phyloP scores from a whole-genome alignment of 92 coral and sea anemone species.

The Phenganax stokvisi region DNA sequence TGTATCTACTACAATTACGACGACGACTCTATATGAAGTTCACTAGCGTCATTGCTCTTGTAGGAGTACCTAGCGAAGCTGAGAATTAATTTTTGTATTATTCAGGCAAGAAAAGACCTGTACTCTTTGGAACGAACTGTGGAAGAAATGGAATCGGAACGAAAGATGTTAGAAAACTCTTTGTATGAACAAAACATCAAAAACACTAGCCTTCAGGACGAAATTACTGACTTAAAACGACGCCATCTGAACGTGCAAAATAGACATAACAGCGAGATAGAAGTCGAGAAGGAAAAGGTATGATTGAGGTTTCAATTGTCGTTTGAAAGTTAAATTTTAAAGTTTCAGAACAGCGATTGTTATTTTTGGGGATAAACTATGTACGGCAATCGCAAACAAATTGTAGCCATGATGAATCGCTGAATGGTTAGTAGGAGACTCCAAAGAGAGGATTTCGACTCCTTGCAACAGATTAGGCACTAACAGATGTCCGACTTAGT shows the following conservation, averaged over 20 bases:
- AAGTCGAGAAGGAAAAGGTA: conserved; percentile 83
- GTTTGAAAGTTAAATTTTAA: background rate
- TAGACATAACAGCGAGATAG: conserved; percentile 67
- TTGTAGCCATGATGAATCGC: too few species aligned
- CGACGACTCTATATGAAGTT: too few species aligned
- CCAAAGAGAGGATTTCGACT: too few species aligned
- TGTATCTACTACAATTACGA: too few species aligned
- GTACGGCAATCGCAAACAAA: too few species aligned
- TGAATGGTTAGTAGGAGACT: too few species aligned
- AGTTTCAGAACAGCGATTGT: background rate
- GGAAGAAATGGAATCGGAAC: conserved; percentile 66
- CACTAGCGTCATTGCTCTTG: too few species aligned
- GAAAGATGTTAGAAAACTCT: conserved; percentile 66
- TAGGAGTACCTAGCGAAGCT: too few species aligned
- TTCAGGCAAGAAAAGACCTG: conserved; percentile 74
- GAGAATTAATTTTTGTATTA: too few species aligned
- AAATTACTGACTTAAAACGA: conserved; percentile 65
- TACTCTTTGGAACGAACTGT: conserved; percentile 67
- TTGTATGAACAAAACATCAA: conserved; percentile 73
- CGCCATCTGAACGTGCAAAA: conserved; percentile 66
- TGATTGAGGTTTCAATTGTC: background rate
- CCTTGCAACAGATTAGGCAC: too few species aligned
- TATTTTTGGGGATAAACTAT: too few species aligned
- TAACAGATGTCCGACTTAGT: too few species aligned
- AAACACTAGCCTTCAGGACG: conserved; percentile 72